Evolutionary conservation across 2,113 vertebrate species (phyloP).

Genomic region (Ia io): DNA sequence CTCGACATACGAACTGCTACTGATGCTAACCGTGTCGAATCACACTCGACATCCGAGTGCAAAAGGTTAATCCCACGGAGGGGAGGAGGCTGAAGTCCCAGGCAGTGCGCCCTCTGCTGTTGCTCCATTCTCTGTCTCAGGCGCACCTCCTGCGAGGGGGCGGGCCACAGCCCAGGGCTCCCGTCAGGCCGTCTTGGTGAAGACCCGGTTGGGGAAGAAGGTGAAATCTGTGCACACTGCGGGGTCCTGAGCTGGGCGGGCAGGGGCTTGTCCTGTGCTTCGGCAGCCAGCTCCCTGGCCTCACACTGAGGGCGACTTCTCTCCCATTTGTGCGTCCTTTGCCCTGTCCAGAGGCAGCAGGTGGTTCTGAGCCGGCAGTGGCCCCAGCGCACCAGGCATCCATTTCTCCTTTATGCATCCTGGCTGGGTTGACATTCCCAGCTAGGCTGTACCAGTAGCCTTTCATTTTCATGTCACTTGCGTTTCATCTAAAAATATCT

Average conservation of each 20-base stretch:
- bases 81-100: background rate
- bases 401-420: conserved; percentile 90
- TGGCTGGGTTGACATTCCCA: conserved; percentile 89
- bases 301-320: fast-evolving
- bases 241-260: background rate
- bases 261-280: fast-evolving
- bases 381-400: conserved; percentile 81
- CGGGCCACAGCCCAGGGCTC: background rate
- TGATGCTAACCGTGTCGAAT: too few relatives aligned
- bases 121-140: too few relatives aligned
- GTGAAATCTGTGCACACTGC: too few relatives aligned
- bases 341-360: conserved; percentile 85
- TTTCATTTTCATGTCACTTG: background rate
- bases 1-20: too few relatives aligned
- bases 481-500: conserved; percentile 40
- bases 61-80: background rate
- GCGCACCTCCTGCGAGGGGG: background rate
- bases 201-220: background rate
- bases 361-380: conserved; percentile 78
- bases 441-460: conserved; percentile 68
- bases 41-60: too few relatives aligned
- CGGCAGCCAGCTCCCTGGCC: too few relatives aligned
- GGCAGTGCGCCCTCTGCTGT: fast-evolving
- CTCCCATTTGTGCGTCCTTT: background rate
- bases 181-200: background rate